Evolutionary conservation across 2,888 invertebrate genomes (phyloP).

Genomic region (Stramonita haemastoma): DNA sequence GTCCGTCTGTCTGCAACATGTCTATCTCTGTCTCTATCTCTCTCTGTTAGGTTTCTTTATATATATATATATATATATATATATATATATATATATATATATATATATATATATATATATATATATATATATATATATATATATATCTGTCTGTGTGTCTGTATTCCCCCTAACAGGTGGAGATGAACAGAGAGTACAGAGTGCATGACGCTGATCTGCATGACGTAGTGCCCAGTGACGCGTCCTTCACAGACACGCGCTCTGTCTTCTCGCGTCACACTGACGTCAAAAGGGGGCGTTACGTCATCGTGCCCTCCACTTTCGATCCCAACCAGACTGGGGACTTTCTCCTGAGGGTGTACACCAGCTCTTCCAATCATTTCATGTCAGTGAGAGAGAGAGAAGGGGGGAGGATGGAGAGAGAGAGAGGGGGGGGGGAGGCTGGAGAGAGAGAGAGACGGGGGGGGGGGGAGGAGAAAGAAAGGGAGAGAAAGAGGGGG

Average conservation of each 20-base stretch:
- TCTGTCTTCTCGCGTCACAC: constrained; percentile 77
- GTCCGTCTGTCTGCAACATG: no score
- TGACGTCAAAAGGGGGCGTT: constrained; percentile 77
- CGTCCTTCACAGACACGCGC: constrained; percentile 77
- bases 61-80: background rate
- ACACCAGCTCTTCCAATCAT: constrained; percentile 66
- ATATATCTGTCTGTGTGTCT: background rate
- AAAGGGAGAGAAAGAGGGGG: no score
- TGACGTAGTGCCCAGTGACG: constrained; percentile 71
- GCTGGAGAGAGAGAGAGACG: no score
- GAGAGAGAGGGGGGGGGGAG: no score
- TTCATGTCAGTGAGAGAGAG: constrained; percentile 49
- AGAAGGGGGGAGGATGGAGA: background rate
- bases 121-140: background rate
- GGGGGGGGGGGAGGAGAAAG: no score
- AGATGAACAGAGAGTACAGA: constrained; percentile 77
- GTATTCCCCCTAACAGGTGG: constrained; percentile 65
- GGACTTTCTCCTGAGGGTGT: constrained; percentile 80
- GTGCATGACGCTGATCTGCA: constrained; percentile 76
- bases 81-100: background rate
- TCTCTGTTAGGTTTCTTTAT: no score
- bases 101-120: background rate
- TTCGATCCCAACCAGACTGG: constrained; percentile 79
- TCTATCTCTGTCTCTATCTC: no score
- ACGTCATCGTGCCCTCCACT: constrained; percentile 77